phyloP scores from a whole-genome alignment of 2,113 vertebrate genomes.

The Steatornis caripensis region DNA sequence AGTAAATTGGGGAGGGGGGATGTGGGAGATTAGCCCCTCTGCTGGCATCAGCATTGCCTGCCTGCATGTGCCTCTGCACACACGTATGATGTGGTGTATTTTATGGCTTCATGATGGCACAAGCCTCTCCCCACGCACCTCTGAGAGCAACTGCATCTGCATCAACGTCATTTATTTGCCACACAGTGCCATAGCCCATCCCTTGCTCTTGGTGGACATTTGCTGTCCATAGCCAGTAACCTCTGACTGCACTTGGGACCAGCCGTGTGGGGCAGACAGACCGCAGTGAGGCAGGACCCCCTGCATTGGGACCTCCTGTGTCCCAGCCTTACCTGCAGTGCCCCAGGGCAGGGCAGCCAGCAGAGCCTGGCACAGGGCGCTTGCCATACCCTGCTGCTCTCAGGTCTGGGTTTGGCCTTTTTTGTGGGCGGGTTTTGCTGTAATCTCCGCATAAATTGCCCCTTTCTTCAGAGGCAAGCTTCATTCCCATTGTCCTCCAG shows the following conservation, averaged over 20 bases:
- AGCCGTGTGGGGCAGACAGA: not conserved
- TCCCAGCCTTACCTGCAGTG: fast-evolving
- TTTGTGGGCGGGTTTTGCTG: not conserved
- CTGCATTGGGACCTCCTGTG: not conserved
- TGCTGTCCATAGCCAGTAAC: not conserved
- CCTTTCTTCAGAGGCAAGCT: not conserved
- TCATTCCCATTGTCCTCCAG: not conserved
- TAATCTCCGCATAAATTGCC: not conserved
- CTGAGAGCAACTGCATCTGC: not conserved
- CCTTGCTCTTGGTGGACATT: not conserved
- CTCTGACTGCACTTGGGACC: not conserved
- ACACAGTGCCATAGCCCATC: not conserved
- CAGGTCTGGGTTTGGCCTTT: not conserved
- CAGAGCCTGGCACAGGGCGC: not conserved
- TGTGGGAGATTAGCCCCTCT: not conserved
- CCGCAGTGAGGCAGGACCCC: not conserved
- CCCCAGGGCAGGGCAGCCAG: not conserved
- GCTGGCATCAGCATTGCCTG: not conserved
- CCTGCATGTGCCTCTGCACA: not conserved
- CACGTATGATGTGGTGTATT: fast-evolving
- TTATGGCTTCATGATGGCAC: not conserved
- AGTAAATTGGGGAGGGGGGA: not conserved
- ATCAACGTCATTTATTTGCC: fast-evolving
- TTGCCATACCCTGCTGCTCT: not conserved
- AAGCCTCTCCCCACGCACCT: not conserved